These are phyloP conservation scores for Epizoanthus illoricatus DNA, from an alignment of 92 coral and sea anemone species.

Conservation along the genomic window DNA sequence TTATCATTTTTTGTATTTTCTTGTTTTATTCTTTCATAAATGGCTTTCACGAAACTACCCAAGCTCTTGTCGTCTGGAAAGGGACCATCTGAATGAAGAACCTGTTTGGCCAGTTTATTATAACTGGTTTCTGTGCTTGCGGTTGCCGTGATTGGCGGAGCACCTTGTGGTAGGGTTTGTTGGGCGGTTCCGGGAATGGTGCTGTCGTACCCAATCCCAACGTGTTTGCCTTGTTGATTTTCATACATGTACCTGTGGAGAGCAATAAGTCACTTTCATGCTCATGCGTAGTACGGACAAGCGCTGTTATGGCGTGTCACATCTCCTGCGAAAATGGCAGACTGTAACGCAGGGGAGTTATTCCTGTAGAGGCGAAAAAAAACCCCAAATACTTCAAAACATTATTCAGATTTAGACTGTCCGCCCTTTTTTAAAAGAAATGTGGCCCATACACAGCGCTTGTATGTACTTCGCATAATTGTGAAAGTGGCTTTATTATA, in stretches of 20 bases:
- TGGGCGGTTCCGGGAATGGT: background rate
- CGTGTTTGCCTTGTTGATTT: background rate
- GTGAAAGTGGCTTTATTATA: too few species aligned
- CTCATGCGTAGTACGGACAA: too few species aligned
- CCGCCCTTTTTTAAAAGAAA: too few species aligned
- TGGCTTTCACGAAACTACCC: conserved; percentile 21
- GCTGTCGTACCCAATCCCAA: background rate
- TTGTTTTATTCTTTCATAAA: conserved; percentile 26
- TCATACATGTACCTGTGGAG: conserved; percentile 11
- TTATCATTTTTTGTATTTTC: conserved; percentile 6
- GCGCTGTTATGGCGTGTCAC: too few species aligned
- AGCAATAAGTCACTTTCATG: background rate
- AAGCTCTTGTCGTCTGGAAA: conserved; percentile 2
- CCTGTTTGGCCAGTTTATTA: conserved; percentile 22
- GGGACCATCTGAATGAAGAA: conserved; percentile 13
- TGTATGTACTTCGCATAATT: too few species aligned
- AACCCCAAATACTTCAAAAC: too few species aligned
- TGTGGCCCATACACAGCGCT: too few species aligned
- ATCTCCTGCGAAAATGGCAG: too few species aligned
- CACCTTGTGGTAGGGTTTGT: background rate
- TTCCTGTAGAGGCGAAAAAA: too few species aligned
- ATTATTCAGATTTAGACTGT: too few species aligned
- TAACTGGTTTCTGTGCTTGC: background rate
- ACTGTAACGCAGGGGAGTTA: too few species aligned
- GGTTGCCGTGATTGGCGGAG: too few species aligned